These are phyloP conservation scores for Beroe ovata DNA, from an alignment of 37 sponge, comb jelly and placozoan species.

Conservation along the genomic window DNA sequence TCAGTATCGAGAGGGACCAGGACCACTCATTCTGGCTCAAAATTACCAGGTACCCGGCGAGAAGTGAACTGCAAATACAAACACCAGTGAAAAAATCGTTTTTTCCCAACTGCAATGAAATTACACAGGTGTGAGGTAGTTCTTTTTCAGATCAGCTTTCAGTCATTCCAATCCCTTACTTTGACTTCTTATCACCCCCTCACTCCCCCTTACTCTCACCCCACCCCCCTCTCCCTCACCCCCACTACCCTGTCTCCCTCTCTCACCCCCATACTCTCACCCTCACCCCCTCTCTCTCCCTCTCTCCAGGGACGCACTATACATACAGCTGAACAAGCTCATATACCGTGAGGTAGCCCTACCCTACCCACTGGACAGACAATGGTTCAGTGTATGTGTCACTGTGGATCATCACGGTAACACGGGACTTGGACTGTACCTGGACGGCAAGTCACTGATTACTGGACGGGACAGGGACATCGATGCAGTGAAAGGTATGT, in stretches of 20 bases:
- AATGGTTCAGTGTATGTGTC: conserved; percentile 55
- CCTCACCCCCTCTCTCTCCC: not conserved
- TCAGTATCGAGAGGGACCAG: conserved; percentile 32
- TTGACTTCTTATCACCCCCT: not conserved
- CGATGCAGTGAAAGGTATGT: not conserved
- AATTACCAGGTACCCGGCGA: conserved; percentile 18
- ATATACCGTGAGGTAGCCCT: not conserved
- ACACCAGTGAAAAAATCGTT: too few relatives aligned
- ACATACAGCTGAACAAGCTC: conserved; percentile 34
- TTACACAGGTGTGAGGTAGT: too few relatives aligned
- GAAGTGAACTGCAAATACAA: too few relatives aligned
- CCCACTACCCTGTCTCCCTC: not conserved
- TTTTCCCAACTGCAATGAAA: too few relatives aligned
- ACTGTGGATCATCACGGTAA: not conserved
- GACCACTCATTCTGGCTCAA: conserved; percentile 30
- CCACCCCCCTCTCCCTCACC: not conserved
- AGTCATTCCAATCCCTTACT: not conserved
- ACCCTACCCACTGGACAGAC: conserved; percentile 28
- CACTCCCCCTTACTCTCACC: not conserved
- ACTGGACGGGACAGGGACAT: not conserved
- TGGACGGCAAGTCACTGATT: not conserved
- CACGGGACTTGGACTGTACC: not conserved
- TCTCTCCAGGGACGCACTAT: not conserved
- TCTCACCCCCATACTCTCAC: conserved; percentile 10
- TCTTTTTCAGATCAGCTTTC: too few relatives aligned